Base-by-base conservation (phyloP, 53 echinoderm and acorn worm species). In the Pentamera pediparva region DNA sequence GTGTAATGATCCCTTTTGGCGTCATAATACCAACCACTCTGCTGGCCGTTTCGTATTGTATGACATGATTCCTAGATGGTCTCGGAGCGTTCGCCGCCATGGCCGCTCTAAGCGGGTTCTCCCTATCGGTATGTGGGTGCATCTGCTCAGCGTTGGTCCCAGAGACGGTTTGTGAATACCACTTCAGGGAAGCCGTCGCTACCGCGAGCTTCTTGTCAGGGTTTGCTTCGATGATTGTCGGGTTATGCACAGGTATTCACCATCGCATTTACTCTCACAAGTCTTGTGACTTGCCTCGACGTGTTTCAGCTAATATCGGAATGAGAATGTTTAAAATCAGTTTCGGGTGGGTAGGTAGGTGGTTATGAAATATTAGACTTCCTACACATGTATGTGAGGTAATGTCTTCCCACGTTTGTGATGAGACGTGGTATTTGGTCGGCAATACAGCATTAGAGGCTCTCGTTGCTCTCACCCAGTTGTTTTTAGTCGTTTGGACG, bases 21-120 rank as follows among this genome's bases (percentile, higher is more conserved):
- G 0, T 62, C 22, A n/a, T 35, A 13, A 17, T 62, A 19, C 63
- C 63, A 32, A 1, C 24, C 4, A 15, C 37, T 4, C 37, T 18
- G 18, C 17, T 62, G 18, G 18, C 36, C 36, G 18, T 36, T 9
- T 35, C 15, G 6, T 62, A 62, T 13, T 2, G 18, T 6, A 62
- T 62, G n/a, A 62, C 36, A 36, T 62, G 35, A 32, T 6, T 62
- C 21, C 4, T 36, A n/a, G 6, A 38, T 21, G 22, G 36, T 11
- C 37, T 62, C 24, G n/a, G 5, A 12, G 63, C 37, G 4, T 35
- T 62, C n/a, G 63, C 63, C 10, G 6, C 24, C 11, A 36, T 35
- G 6, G 4, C 63, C 63, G 4, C 18, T 62, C 19, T 62, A 33
- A 62, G 63, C 36, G 63, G 63, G n/a, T 62, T 62, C 24, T 35